A percentile compares a stretch with the other conserved stretches of the same genome.
These are phyloP conservation scores for Halisarca cf. caerulea DNA, from an alignment of 37 sponge, comb jelly and placozoan species.

Conservation along the genomic window DNA sequence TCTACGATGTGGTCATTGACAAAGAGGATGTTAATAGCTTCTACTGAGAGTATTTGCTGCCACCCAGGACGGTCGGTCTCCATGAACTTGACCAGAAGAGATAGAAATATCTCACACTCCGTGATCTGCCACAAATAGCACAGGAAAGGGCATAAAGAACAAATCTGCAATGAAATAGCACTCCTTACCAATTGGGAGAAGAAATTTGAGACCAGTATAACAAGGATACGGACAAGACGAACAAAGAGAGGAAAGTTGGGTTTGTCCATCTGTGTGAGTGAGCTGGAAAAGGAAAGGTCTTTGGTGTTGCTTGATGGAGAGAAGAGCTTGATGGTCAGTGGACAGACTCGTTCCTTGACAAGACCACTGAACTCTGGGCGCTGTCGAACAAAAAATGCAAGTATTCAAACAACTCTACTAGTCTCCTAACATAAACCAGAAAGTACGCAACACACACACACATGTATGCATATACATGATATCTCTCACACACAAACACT, in stretches of 20 bases:
- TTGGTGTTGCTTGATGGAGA: constrained; percentile 82
- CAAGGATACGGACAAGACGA: constrained; percentile 79
- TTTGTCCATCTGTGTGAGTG: constrained; percentile 55
- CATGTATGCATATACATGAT: too few species aligned
- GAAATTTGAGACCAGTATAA: constrained; percentile 77
- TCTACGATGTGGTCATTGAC: constrained; percentile 58
- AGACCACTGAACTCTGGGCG: constrained; percentile 74
- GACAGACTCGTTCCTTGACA: constrained; percentile 93
- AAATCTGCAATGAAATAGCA: not conserved
- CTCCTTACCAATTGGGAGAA: constrained; percentile 70
- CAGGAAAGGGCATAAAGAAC: not conserved
- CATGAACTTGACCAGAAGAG: constrained; percentile 91
- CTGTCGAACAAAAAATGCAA: constrained; percentile 3
- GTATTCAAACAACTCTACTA: too few species aligned
- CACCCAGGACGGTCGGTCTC: constrained; percentile 90
- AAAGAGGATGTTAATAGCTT: constrained; percentile 80
- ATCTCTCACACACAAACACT: too few species aligned
- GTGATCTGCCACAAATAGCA: constrained; percentile 63
- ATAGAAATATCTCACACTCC: constrained; percentile 96
- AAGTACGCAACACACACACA: too few species aligned
- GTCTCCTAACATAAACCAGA: too few species aligned
- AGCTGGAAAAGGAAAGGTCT: constrained; percentile 18
- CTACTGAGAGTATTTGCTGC: constrained; percentile 93
- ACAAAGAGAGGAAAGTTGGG: constrained; percentile 82
- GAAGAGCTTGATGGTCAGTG: constrained; percentile 93